Percentiles rank a stretch among this genome's conserved stretches.
Conservation (phyloP, 2,888 invertebrate species). For the Ornithoptera priamus region DNA sequence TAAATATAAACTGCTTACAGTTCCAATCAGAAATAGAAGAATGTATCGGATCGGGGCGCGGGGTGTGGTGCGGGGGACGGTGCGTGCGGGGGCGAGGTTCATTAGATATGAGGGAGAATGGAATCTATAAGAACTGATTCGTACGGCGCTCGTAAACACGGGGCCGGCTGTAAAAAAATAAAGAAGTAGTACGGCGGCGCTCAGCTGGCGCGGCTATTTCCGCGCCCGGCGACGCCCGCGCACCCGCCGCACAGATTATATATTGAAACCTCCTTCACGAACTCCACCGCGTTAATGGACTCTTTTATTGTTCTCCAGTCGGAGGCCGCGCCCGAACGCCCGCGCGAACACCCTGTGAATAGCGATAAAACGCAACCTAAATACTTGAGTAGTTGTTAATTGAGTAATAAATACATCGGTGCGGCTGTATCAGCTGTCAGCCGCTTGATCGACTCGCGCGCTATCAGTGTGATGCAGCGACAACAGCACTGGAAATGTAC, state of each 20-base stretch:
- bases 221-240: slow-evolving; percentile 46
- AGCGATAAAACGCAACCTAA: too few species aligned
- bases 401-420: too few species aligned
- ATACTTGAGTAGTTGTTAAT: too few species aligned
- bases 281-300: too few species aligned
- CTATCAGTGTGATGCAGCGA: too few species aligned
- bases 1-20: slow-evolving; percentile 55
- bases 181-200: slow-evolving; percentile 72
- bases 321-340: too few species aligned
- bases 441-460: too few species aligned
- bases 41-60: slow-evolving; percentile 60
- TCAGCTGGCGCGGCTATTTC: slow-evolving; percentile 80
- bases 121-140: slow-evolving; percentile 74
- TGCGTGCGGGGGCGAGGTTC: slow-evolving; percentile 55
- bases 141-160: slow-evolving; percentile 77
- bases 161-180: slow-evolving; percentile 77
- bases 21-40: slow-evolving; percentile 59
- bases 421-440: too few species aligned
- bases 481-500: too few species aligned
- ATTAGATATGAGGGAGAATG: slow-evolving; percentile 66
- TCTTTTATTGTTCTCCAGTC: too few species aligned
- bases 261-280: background rate
- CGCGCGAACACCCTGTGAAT: too few species aligned
- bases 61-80: slow-evolving; percentile 31
- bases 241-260: slow-evolving; percentile 26